Evolutionary conservation across 2,113 vertebrate genomes (phyloP).

Genomic region (human (Homo sapiens)): GRCh38 chr11:109606501-109607000

Average conservation of each 20-base stretch:
- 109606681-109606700: not conserved
- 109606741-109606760: not conserved
- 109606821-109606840: not conserved
- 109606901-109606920: not conserved
- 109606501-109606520: slow-evolving; percentile 56
- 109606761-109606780: not conserved
- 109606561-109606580: slow-evolving; percentile 2
- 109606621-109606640: slow-evolving; percentile 6
- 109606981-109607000: not conserved
- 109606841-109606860: not conserved
- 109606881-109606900: not conserved
- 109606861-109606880: not conserved
- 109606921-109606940: not conserved
- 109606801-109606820: not conserved
- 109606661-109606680: slow-evolving; percentile 19
- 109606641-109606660: not conserved
- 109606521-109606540: slow-evolving; percentile 45
- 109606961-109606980: not conserved
- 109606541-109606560: slow-evolving; percentile 17
- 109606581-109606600: not conserved
- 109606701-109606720: not conserved
- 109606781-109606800: not conserved
- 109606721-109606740: not conserved
- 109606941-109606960: not conserved
- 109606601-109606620: not conserved